Evolutionary conservation across 2,113 vertebrate species (phyloP).

Genomic region (Lepus americanus): DNA sequence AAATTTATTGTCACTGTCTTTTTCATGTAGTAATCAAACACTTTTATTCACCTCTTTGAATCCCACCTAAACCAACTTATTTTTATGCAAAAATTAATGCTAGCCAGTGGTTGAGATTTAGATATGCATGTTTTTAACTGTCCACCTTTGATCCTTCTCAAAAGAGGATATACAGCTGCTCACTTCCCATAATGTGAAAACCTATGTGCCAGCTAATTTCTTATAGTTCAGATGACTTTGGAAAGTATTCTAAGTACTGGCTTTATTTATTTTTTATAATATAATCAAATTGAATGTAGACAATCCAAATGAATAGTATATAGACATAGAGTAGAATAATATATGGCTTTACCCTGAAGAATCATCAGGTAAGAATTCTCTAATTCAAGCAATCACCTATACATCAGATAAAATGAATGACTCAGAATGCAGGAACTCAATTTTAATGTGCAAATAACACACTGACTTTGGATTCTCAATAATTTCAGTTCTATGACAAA

Average conservation of each 20-base stretch:
- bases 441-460: not conserved
- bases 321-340: not conserved
- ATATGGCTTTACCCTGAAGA: not conserved
- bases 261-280: not conserved
- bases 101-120: not conserved
- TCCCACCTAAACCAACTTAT: not conserved
- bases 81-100: constrained; percentile 1
- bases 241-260: not conserved
- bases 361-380: not conserved
- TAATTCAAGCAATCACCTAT: not conserved
- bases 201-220: not conserved
- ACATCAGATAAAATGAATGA: not conserved
- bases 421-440: not conserved
- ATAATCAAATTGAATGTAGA: not conserved
- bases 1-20: constrained; percentile 36
- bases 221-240: not conserved
- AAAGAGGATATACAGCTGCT: not conserved
- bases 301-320: not conserved
- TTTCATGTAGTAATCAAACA: not conserved
- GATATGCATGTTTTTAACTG: not conserved
- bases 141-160: not conserved
- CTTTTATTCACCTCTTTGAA: not conserved
- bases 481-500: not conserved
- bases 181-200: not conserved
- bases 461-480: not conserved